Conservation (phyloP, 2,797 vertebrate species). For the Neopelma chrysocephalum region DNA sequence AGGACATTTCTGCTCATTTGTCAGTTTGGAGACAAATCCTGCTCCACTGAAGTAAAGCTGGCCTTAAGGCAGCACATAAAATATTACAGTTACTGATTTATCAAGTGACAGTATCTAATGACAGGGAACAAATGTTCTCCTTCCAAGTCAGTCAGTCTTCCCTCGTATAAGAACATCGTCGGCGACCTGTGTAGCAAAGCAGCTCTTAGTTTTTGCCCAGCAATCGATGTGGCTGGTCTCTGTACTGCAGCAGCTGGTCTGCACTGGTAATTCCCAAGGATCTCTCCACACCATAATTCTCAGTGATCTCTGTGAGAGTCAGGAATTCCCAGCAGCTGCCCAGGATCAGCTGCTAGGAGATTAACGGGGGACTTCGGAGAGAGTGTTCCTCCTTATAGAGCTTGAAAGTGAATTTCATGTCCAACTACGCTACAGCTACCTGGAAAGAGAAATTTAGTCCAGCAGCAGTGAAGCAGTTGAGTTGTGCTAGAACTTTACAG, state of each 20-base stretch:
- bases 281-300: neutral
- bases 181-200: neutral
- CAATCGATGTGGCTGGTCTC: neutral
- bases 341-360: neutral
- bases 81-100: neutral
- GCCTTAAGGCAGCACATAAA: neutral
- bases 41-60: neutral
- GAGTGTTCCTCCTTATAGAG: neutral
- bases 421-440: neutral
- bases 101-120: neutral
- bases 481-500: conserved; percentile 4
- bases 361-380: neutral
- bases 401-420: neutral
- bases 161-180: neutral
- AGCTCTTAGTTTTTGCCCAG: neutral
- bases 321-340: neutral
- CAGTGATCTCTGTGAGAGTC: neutral
- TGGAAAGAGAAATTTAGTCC: neutral
- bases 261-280: neutral
- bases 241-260: neutral
- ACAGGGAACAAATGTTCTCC: neutral
- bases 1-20: neutral
- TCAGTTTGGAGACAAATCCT: neutral
- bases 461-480: neutral
- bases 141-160: neutral